These are phyloP conservation scores for Diglossa cyanea DNA, from an alignment of 2,797 vertebrate species.

Conservation along the genomic window DNA sequence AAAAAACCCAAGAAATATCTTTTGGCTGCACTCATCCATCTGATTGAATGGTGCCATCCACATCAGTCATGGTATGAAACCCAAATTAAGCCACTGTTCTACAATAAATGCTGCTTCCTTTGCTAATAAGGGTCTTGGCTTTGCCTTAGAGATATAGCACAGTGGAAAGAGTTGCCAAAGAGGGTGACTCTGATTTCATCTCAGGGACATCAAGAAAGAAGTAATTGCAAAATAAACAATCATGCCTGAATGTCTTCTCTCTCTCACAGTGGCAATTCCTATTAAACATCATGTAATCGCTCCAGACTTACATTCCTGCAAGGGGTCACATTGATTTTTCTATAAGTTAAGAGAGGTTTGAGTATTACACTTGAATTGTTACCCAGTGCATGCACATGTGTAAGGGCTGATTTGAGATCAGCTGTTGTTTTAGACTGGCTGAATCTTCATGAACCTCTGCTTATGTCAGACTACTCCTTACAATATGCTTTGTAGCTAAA, in stretches of 20 bases:
- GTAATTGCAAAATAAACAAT: constrained; percentile 9
- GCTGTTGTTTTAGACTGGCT: neutral
- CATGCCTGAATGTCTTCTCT: neutral
- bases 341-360: neutral
- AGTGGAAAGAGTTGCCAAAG: neutral
- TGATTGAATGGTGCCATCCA: neutral
- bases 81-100: constrained; percentile 11
- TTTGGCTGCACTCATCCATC: neutral
- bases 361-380: neutral
- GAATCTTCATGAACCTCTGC: neutral
- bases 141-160: neutral
- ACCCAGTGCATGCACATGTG: neutral
- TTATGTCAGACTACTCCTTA: neutral
- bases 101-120: neutral
- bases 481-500: neutral
- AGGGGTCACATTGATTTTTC: constrained; percentile 20
- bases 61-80: neutral
- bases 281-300: neutral
- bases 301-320: neutral
- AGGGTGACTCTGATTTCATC: neutral
- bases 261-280: neutral
- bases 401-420: neutral
- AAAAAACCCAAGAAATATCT: neutral
- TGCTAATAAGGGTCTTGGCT: neutral
- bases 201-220: neutral